Base-by-base conservation (phyloP, 1,140 invertebrate species). In the Tetragonula clypearis region DNA sequence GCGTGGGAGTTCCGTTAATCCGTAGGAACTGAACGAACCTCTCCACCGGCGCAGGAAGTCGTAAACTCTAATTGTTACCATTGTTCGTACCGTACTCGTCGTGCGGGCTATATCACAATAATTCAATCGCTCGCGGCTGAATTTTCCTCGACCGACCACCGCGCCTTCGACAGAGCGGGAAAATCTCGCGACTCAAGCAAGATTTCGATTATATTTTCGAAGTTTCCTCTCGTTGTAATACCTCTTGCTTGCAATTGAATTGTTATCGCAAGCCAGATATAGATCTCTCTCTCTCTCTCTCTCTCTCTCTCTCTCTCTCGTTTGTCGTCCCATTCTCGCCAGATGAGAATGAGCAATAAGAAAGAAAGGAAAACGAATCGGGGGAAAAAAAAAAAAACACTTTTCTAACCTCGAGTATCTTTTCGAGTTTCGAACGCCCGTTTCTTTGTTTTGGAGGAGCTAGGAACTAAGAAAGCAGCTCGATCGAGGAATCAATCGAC, bases 1-100 rank as follows among this genome's bases (percentile, higher is more conserved):
- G 77, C 83, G 89, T 90, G 84, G 88, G 89, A 84, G 89, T 88
- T 90, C 86, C 84, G 81, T 90, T 90, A 88, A 90, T 88, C 84
- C 89, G 35, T 80, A 89, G 73, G 88, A 84, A 77, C 56, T 78
- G 86, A 87, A 75, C n/a, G 66, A 66, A n/a, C 30, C 65, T 56
- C 74, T 56, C 74, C 81, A 89, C 66, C 86, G 87, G 78, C 85
- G 87, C 80, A 69, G 81, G 74, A 85, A 86, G 72, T 65, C 87
- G 55, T 89, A 89, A 89, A 89, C 71, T 80, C 65, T 74, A 88
- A 88, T 89, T 88, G 79, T 88, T 88, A 88, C 81, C 85, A 86
- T 89, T 82, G 79, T 89, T 73, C 78, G 35, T 35, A 35, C 35
- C 3, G 35, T 30, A 30, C 79, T 78, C 78, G 56, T 80, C 60